Evolutionary conservation across 2,113 vertebrate species (phyloP).

Genomic region (Neodontobutis hainanensis): DNA sequence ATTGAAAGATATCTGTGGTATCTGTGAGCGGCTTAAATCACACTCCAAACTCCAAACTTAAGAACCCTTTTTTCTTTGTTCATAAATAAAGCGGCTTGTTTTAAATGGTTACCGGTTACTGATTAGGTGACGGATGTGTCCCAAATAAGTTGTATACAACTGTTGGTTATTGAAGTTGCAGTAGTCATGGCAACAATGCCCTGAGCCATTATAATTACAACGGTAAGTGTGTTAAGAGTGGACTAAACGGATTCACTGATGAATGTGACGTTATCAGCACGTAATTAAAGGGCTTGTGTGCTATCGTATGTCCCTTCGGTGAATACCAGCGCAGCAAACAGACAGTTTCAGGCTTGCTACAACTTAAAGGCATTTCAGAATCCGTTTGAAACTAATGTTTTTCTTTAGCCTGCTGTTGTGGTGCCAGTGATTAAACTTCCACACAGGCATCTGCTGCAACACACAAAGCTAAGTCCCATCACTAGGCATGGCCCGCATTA

Average conservation of each 20-base stretch:
- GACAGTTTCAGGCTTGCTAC: slow-evolving; percentile 46
- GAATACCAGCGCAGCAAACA: slow-evolving; percentile 43
- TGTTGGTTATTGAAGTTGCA: slow-evolving; percentile 47
- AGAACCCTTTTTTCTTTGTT: too few relatives aligned
- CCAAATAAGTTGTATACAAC: slow-evolving; percentile 54
- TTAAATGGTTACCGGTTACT: slow-evolving; percentile 33
- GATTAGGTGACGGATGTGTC: too few relatives aligned
- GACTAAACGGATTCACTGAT: slow-evolving; percentile 59
- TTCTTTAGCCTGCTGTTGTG: slow-evolving; percentile 48
- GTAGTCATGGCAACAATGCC: slow-evolving; percentile 66
- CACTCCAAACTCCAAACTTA: too few relatives aligned
- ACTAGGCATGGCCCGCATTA: slow-evolving; percentile 65
- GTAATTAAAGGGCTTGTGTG: slow-evolving; percentile 58
- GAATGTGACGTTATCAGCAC: slow-evolving; percentile 55
- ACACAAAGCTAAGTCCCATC: slow-evolving; percentile 55
- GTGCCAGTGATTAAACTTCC: slow-evolving; percentile 45
- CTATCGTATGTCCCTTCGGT: slow-evolving; percentile 34
- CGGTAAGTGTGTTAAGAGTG: slow-evolving; percentile 25
- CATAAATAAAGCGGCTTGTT: slow-evolving; percentile 29
- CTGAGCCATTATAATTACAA: slow-evolving; percentile 56
- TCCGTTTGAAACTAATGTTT: slow-evolving; percentile 52
- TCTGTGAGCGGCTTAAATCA: too few relatives aligned
- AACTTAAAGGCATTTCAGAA: slow-evolving; percentile 27
- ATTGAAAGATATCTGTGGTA: too few relatives aligned
- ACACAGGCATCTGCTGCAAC: slow-evolving; percentile 19